phyloP scores from a whole-genome alignment of 2,888 invertebrate species.

The Bellardia pandia region DNA sequence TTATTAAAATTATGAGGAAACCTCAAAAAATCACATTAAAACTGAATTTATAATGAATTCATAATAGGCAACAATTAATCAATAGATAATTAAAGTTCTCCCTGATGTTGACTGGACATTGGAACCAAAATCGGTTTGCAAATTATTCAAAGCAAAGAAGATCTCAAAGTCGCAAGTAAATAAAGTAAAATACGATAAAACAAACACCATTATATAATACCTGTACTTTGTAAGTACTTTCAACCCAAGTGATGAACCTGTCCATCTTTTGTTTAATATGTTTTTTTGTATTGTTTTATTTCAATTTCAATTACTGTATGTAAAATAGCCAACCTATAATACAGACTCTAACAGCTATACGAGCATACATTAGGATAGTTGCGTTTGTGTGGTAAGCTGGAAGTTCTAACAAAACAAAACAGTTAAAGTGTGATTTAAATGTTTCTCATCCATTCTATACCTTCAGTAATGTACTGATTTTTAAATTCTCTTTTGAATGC shows the following conservation, averaged over 20 bases:
- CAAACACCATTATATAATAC: constrained; percentile 50
- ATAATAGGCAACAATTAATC: neutral
- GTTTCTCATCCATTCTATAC: no score
- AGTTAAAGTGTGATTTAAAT: no score
- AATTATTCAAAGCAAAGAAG: neutral
- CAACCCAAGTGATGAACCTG: constrained; percentile 51
- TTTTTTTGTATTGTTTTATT: constrained; percentile 13
- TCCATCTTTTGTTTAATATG: constrained; percentile 36
- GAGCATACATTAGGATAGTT: neutral
- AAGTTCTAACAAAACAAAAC: no score
- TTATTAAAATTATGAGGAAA: no score
- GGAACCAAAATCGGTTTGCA: neutral
- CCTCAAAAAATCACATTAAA: no score
- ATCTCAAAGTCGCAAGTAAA: neutral
- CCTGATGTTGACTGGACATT: neutral
- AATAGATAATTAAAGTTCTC: neutral
- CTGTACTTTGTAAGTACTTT: constrained; percentile 42
- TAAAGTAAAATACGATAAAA: constrained; percentile 9
- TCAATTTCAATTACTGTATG: constrained; percentile 32
- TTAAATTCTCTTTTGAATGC: no score
- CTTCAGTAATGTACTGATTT: no score
- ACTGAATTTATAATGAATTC: no score
- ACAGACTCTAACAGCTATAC: neutral
- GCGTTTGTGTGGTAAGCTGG: no score
- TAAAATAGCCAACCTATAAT: constrained; percentile 1